Base-by-base conservation (phyloP, 2,797 vertebrate species). In the Remorina albescens region DNA sequence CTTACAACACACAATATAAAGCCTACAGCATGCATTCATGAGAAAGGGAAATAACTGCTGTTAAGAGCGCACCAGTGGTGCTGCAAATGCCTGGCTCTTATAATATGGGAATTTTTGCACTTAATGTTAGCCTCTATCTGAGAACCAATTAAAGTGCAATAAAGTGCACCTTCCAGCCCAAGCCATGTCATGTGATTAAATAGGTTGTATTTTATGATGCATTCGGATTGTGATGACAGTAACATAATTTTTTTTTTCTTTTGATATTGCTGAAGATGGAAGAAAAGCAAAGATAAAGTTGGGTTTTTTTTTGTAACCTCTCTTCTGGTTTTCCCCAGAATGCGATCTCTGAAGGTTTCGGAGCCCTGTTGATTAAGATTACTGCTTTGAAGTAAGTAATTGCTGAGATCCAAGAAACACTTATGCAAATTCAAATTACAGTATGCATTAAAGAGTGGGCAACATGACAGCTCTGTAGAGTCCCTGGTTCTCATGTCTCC, bases 31-130 rank as follows among this genome's bases (percentile, higher is more conserved):
- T 47, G 46, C 26, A 67, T 80, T 74, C 44, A 18, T 57, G 60
- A 76, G 65, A 68, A 80, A 69, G 57, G 71, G 56, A 76, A 81
- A 71, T 70, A 70, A 42, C 39, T 67, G 67, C 57, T 68, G 26
- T 55, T 67, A 62, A 62, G 58, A 58, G 57, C 18, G 46, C 21
- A 65, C 54, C 58, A 51, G 67, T 72, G 59, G 30, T 42, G 54
- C 58, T 74, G 57, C 25, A 57, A 70, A 67, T 74, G 42, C 62
- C 53, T 70, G 64, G 6, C 21, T 68, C 19, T 6, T 50, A 37
- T 67, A 75, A 67, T 61, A 36, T 49, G 16, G 1, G 5, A 30
- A 53, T 44, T 6, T 30, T 18, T 78, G 55, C n/a, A 51, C 46
- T 76, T 80, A 46, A 25, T 8, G 37, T 61, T 34, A 25, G 64